Conservation (phyloP, 2,888 invertebrate genomes). For the Nomada fabriciana region DNA sequence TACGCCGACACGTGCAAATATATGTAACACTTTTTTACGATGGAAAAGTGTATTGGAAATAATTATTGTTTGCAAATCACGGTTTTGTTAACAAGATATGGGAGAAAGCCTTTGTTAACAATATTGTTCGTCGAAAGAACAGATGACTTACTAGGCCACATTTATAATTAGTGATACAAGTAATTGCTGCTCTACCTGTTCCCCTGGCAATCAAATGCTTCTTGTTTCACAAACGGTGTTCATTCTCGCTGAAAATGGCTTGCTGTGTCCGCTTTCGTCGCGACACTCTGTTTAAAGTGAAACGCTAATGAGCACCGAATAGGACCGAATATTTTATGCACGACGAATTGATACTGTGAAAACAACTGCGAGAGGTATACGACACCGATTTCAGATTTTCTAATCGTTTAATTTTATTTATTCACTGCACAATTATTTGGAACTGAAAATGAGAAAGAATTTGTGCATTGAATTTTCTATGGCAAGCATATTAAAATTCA, state of each 20-base stretch:
- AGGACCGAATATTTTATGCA: constrained; percentile 29
- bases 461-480: not conserved
- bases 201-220: constrained; percentile 37
- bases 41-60: not conserved
- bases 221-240: constrained; percentile 39
- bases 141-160: too few species aligned
- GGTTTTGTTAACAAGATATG: not conserved
- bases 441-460: not conserved
- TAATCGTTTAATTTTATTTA: not conserved
- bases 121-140: too few species aligned
- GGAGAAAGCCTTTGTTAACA: too few species aligned
- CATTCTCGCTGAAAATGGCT: constrained; percentile 54
- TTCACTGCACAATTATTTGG: not conserved
- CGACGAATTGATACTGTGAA: not conserved
- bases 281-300: constrained; percentile 25
- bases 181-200: constrained; percentile 42
- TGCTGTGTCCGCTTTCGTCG: constrained; percentile 39
- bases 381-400: not conserved
- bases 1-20: too few species aligned
- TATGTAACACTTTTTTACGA: too few species aligned
- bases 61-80: not conserved
- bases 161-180: constrained; percentile 22
- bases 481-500: not conserved
- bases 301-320: constrained; percentile 36
- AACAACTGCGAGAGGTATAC: not conserved